A percentile compares a stretch with the other conserved stretches of the same genome.
Conservation (phyloP, 2,113 vertebrate genomes). For the Rattus norvegicus region GRCr8 NC_086021.1:162663501-162664000, state of each 20-base stretch:
- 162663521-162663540: too few relatives aligned
- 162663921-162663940: not conserved
- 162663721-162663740: not conserved
- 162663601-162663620: not conserved
- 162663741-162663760: not conserved
- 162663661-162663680: not conserved
- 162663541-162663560: not conserved
- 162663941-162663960: not conserved
- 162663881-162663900: not conserved
- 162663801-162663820: not conserved
- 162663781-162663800: too few relatives aligned
- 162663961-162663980: too few relatives aligned
- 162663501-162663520: not conserved
- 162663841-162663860: not conserved
- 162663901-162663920: too few relatives aligned
- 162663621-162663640: not conserved
- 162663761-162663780: not conserved
- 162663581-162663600: not conserved
- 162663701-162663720: not conserved
- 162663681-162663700: not conserved
- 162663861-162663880: not conserved
- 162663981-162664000: not conserved
- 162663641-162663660: not conserved
- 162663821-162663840: not conserved
- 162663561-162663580: not conserved